Base-by-base conservation (phyloP, 53 echinoderm and acorn worm genomes). In the Holothuria leucospilota region DNA sequence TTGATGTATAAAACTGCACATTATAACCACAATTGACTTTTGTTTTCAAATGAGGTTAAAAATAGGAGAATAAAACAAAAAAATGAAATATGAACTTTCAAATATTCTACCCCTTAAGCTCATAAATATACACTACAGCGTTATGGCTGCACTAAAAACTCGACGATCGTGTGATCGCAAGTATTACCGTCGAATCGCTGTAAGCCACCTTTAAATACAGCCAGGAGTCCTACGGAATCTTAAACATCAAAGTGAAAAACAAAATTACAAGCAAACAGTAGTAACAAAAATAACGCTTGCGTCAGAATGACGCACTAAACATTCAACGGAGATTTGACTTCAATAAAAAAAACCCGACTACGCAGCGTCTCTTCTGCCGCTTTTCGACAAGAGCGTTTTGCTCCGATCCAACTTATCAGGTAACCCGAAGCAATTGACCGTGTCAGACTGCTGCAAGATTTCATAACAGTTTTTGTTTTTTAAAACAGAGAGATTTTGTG, bases 271-370 rank as follows among this genome's bases (percentile, higher is more conserved):
- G 75, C 75, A 75, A 75, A 75, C 75, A 75, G 75, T 42, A 52
- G 52, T 75, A 49, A 75, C 75, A 75, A 75, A 75, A 75, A 75
- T 75, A 75, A 75, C 75, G 28, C 52, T 75, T 75, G 75, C 75
- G 75, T 75, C 75, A 75, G 51, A 51, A 75, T 75, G 75, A 75
- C 75, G 75, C 75, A 75, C 75, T 75, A 75, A 75, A 75, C 75
- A 51, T 75, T 75, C 75, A 49, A 28, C 49, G 15, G 75, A 75
- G 75, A 75, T 25, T 53, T 20, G 75, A 75, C 75, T 75, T 75
- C 75, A 75, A 75, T 75, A 75, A 75, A 75, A 71, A 56, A 56
- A 16, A 4, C 16, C 56, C 18, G 56, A 56, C 56, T 56, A 56
- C 18, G 56, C 18, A 56, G 56, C 56, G 56, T 56, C 56, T 56